A percentile compares a stretch with the other conserved stretches of the same genome.
phyloP scores from a whole-genome alignment of 2,797 vertebrate species.

The Ctenosaura bakeri region DNA sequence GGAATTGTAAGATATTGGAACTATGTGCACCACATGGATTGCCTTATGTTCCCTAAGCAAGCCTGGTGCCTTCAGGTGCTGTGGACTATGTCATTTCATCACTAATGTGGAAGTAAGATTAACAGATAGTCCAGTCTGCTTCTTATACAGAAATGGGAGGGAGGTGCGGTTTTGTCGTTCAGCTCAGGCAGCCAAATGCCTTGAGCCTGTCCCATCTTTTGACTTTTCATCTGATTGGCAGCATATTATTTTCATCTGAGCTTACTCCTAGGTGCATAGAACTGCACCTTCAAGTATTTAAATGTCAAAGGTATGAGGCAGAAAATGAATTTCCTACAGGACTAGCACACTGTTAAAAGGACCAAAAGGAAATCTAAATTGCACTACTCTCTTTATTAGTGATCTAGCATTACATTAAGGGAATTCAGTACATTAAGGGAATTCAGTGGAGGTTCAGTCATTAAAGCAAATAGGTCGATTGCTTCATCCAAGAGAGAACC shows the following conservation, averaged over 20 bases:
- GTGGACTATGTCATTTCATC: background rate
- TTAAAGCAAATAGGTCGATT: background rate
- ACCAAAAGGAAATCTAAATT: background rate
- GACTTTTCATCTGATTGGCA: background rate
- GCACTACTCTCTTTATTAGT: background rate
- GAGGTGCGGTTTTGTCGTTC: background rate
- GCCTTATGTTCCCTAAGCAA: background rate
- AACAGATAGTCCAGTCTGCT: too few species aligned
- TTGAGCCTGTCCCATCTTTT: background rate
- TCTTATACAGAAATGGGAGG: too few species aligned
- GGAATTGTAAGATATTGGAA: background rate
- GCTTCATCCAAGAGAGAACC: background rate
- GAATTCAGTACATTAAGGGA: constrained; percentile 1
- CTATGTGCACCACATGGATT: background rate
- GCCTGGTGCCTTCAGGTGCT: background rate
- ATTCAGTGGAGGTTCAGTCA: constrained; percentile 1
- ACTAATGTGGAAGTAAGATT: background rate
- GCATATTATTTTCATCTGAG: background rate
- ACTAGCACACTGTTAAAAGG: background rate
- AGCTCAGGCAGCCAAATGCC: background rate
- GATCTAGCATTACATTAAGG: background rate
- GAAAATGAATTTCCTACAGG: background rate
- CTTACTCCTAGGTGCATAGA: background rate
- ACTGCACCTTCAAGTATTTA: background rate
- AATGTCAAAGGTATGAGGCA: background rate